These are phyloP conservation scores for Odontomachus brunneus DNA, from an alignment of 1,140 invertebrate genomes.

Conservation along the genomic window DNA sequence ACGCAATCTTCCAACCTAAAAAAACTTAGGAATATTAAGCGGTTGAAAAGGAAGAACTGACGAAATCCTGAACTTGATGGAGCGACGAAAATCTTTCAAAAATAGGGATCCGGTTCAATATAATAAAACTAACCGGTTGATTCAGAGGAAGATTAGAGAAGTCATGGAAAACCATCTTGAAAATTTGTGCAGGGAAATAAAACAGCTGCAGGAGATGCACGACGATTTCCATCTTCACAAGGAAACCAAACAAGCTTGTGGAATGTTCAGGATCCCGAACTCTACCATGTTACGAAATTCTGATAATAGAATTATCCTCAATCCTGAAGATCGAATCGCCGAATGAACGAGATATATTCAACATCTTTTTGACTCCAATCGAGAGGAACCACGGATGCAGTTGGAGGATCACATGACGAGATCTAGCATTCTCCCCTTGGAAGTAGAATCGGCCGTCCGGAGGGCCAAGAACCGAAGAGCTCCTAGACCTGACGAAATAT, in stretches of 20 bases:
- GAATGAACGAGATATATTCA: not conserved
- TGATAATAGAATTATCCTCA: not conserved
- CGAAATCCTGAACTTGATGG: no score
- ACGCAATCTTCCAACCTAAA: no score
- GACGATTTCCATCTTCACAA: not conserved
- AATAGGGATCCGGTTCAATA: no score
- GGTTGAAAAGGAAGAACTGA: no score
- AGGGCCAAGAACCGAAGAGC: not conserved
- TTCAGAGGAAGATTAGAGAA: no score
- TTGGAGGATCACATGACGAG: no score
- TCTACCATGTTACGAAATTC: not conserved
- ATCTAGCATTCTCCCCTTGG: no score
- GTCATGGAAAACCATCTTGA: not conserved
- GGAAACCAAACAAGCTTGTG: not conserved
- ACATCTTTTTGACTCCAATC: not conserved
- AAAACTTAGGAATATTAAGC: no score
- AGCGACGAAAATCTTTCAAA: no score
- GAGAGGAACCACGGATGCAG: not conserved
- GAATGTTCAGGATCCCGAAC: not conserved
- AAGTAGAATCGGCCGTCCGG: no score
- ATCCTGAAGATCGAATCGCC: not conserved
- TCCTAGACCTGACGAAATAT: not conserved
- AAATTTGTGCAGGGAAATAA: not conserved
- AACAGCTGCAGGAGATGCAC: not conserved
- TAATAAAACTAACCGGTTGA: no score